These are phyloP conservation scores for Potamilus streckersoni DNA, from an alignment of 1,140 invertebrate species.

Conservation along the genomic window DNA sequence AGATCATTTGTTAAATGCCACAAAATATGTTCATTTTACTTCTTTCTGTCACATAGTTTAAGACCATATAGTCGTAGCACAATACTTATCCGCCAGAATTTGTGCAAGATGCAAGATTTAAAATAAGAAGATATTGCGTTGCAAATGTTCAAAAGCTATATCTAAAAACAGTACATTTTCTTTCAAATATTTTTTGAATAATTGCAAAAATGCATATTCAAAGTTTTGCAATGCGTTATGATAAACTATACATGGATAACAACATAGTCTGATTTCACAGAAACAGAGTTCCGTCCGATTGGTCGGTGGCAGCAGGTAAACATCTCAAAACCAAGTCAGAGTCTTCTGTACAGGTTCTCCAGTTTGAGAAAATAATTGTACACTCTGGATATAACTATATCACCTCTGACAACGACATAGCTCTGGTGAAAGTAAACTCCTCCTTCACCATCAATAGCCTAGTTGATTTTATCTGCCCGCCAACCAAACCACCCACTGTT, in stretches of 20 bases:
- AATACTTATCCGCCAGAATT: no score
- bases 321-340: conserved; percentile 12
- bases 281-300: conserved; percentile 20
- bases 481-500: neutral
- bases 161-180: no score
- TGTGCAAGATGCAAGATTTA: no score
- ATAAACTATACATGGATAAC: neutral
- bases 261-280: neutral
- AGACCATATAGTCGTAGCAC: no score
- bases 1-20: no score
- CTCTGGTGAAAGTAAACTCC: conserved; percentile 27
- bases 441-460: conserved; percentile 18
- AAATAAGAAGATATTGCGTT: no score
- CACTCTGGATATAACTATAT: conserved; percentile 21
- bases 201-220: neutral
- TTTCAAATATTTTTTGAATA: neutral
- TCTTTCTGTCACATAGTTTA: no score
- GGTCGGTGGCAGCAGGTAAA: conserved; percentile 22
- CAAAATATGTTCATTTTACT: no score
- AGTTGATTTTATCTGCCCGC: conserved; percentile 15
- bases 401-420: conserved; percentile 32
- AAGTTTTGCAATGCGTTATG: no score
- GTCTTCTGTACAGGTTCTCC: conserved; percentile 17
- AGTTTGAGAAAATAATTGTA: conserved; percentile 16
- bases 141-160: no score